These are phyloP conservation scores for Archocentrus centrarchus DNA, from an alignment of 2,113 vertebrate species.

Conservation along the genomic window DNA sequence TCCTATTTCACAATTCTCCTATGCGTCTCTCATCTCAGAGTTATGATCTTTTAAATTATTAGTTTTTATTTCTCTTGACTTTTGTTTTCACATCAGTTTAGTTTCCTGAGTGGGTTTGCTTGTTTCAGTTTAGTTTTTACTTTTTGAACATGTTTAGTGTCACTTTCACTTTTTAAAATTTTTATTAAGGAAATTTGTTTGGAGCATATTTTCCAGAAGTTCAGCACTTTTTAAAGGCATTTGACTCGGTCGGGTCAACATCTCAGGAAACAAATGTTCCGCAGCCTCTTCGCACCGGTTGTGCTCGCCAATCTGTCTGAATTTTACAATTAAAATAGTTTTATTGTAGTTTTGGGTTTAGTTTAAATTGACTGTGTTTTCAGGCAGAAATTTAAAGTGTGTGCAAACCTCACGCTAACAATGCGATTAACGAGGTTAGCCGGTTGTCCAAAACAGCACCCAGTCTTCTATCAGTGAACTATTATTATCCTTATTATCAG, in stretches of 20 bases:
- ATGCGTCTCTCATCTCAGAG: too few species aligned
- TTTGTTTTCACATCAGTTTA: neutral
- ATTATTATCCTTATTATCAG: neutral
- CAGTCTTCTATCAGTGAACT: neutral
- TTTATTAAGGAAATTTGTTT: too few species aligned
- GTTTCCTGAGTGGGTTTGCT: too few species aligned
- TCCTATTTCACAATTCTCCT: too few species aligned
- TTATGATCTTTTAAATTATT: neutral
- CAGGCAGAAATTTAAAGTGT: too few species aligned
- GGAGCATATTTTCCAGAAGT: too few species aligned
- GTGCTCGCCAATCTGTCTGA: neutral
- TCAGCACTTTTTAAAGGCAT: neutral
- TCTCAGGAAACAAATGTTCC: neutral
- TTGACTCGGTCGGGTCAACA: neutral
- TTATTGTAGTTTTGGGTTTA: neutral
- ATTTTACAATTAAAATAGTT: neutral
- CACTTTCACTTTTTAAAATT: neutral
- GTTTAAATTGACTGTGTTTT: neutral
- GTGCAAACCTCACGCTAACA: too few species aligned
- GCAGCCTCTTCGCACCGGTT: neutral
- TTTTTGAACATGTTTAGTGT: neutral
- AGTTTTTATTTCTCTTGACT: neutral
- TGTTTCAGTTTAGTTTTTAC: too few species aligned
- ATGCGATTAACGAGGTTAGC: too few species aligned
- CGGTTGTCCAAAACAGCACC: neutral